Conservation (phyloP, 2,888 invertebrate genomes). For the Polydrusus pterygomalis region DNA sequence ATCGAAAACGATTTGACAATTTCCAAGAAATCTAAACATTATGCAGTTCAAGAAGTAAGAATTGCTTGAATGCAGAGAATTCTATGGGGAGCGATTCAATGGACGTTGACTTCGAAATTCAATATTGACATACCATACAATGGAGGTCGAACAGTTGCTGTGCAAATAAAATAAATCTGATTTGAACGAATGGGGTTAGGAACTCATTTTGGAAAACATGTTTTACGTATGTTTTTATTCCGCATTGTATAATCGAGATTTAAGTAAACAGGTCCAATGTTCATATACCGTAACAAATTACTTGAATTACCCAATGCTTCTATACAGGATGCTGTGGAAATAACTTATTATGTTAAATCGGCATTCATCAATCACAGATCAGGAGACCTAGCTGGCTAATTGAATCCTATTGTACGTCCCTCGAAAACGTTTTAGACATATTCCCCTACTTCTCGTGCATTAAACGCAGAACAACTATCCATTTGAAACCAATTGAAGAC, state of each 20-base stretch:
- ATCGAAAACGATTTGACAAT: not conserved
- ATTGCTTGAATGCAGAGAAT: not conserved
- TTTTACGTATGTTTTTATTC: not conserved
- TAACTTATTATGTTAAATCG: too few species aligned
- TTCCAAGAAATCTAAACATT: conserved; percentile 7
- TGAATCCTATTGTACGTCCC: too few species aligned
- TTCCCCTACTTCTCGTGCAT: too few species aligned
- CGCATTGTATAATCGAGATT: too few species aligned
- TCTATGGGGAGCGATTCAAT: conserved; percentile 7
- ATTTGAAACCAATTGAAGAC: too few species aligned
- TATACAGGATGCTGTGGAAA: too few species aligned
- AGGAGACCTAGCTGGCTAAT: too few species aligned
- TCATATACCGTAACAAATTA: too few species aligned
- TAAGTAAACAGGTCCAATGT: not conserved
- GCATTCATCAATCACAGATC: too few species aligned
- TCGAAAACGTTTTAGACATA: too few species aligned
- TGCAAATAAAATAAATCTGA: conserved; percentile 7
- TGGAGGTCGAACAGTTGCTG: conserved; percentile 1
- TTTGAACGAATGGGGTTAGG: not conserved
- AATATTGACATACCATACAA: conserved; percentile 10
- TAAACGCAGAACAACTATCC: too few species aligned
- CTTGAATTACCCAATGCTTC: too few species aligned
- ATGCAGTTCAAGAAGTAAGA: conserved; percentile 13
- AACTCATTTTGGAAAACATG: not conserved
- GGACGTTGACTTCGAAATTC: conserved; percentile 18